Percentiles rank a stretch among this genome's conserved stretches.
Conservation (phyloP, 2,113 vertebrate species). For the Nothoprocta pentlandii region DNA sequence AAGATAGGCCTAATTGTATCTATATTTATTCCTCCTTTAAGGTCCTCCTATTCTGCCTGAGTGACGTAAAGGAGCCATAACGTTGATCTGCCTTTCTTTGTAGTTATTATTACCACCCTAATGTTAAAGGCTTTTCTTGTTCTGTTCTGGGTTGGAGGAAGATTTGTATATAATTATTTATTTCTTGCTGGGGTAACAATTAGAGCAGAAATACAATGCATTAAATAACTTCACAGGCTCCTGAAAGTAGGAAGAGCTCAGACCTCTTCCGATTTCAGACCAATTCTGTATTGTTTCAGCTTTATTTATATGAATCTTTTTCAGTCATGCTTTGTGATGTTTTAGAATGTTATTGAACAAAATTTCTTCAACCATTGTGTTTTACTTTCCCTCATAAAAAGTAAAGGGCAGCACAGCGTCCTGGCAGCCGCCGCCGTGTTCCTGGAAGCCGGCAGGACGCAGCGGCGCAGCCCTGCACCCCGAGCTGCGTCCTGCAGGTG, state of each 20-base stretch:
- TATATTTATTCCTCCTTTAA: not conserved
- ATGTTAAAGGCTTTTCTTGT: not conserved
- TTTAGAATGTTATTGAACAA: not conserved
- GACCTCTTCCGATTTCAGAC: not conserved
- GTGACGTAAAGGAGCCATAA: not conserved
- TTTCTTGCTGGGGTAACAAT: not conserved
- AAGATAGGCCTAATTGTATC: fast-evolving
- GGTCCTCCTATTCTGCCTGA: not conserved
- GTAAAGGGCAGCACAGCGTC: not conserved
- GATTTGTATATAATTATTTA: not conserved
- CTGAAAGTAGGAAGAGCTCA: not conserved
- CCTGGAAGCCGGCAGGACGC: not conserved
- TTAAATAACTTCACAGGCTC: not conserved
- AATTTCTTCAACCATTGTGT: not conserved
- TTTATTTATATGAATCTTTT: not conserved
- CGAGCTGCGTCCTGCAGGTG: not conserved
- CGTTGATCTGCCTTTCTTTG: not conserved
- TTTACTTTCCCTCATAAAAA: not conserved
- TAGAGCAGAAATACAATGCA: not conserved
- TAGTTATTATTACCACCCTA: not conserved
- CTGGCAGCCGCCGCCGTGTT: not conserved
- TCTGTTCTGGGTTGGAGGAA: not conserved
- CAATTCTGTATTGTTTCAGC: not conserved
- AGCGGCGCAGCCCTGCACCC: not conserved
- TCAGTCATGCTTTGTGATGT: not conserved